A percentile compares a stretch with the other conserved stretches of the same genome.
Evolutionary conservation across 2,888 invertebrate genomes (phyloP).

Genomic region (Phytoseiulus persimilis): DNA sequence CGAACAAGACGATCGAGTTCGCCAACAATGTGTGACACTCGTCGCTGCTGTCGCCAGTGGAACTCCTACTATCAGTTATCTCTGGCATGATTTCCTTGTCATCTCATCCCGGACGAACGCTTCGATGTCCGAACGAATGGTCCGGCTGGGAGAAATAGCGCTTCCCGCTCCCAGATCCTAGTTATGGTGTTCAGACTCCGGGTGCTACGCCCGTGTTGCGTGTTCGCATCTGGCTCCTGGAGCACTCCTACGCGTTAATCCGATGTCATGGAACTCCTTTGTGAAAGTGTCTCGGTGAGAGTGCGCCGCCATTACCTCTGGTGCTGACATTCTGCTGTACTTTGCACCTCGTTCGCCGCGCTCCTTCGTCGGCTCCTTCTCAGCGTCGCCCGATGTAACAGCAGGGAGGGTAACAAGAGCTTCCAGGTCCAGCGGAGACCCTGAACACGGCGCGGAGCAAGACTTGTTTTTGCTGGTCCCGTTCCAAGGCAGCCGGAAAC

Average conservation of each 20-base stretch:
- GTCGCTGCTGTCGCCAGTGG: not conserved
- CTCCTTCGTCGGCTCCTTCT: not conserved
- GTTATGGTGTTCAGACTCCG: not conserved
- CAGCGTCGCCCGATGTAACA: not conserved
- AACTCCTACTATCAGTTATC: not conserved
- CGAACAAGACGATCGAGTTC: not conserved
- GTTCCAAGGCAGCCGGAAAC: not conserved
- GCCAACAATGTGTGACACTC: not conserved
- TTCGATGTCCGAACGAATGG: too few relatives aligned
- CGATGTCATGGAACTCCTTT: not conserved
- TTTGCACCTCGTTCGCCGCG: not conserved
- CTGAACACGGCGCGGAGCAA: not conserved
- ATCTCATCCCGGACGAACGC: too few relatives aligned
- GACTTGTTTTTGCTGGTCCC: not conserved
- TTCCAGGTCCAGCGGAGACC: not conserved
- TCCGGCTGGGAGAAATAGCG: not conserved
- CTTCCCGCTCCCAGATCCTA: not conserved
- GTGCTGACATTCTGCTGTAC: not conserved
- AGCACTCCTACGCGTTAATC: not conserved
- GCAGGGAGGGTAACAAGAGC: not conserved
- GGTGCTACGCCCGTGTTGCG: not conserved
- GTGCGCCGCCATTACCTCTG: not conserved
- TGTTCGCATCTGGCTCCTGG: not conserved
- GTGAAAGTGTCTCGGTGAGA: not conserved
- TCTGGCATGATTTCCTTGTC: too few relatives aligned